Percentiles rank a stretch among this genome's conserved stretches.
phyloP scores from a whole-genome alignment of 2,797 vertebrate genomes.

The Xyrichtys novacula region DNA sequence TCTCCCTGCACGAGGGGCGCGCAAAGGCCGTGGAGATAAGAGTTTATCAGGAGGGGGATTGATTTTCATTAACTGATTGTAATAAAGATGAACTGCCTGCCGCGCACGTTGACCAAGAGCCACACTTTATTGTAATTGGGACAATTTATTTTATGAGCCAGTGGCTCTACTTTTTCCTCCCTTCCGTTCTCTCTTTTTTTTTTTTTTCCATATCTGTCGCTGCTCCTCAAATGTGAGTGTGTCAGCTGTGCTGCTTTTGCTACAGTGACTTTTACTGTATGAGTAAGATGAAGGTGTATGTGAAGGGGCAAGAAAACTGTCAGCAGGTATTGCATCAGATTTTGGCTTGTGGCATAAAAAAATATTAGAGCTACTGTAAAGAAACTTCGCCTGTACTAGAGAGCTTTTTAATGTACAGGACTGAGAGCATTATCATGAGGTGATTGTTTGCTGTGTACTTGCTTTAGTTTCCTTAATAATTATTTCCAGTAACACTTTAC shows the following conservation, averaged over 20 bases:
- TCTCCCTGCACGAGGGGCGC: conserved; percentile 82
- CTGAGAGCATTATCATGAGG: background rate
- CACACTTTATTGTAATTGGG: conserved; percentile 91
- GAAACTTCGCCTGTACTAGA: conserved; percentile 48
- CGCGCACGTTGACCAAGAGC: conserved; percentile 87
- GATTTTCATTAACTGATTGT: conserved; percentile 92
- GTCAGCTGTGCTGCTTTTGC: conserved; percentile 41
- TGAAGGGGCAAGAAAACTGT: conserved; percentile 43
- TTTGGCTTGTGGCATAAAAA: conserved; percentile 47
- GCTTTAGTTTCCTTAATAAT: too few species aligned
- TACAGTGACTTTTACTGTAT: conserved; percentile 34
- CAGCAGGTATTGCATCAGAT: conserved; percentile 57
- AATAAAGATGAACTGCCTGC: conserved; percentile 91
- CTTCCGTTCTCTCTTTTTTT: conserved; percentile 44
- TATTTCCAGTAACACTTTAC: too few species aligned
- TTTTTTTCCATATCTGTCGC: conserved; percentile 31
- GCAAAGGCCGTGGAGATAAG: conserved; percentile 88
- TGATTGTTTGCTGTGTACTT: background rate
- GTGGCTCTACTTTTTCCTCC: conserved; percentile 75
- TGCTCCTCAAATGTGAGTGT: conserved; percentile 55
- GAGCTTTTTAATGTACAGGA: conserved; percentile 47
- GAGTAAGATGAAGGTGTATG: conserved; percentile 37
- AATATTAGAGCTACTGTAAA: conserved; percentile 22
- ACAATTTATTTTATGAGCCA: conserved; percentile 89
- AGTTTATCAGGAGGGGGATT: conserved; percentile 91